Conservation (phyloP, 2,113 vertebrate genomes). For the Sylvia atricapilla region DNA sequence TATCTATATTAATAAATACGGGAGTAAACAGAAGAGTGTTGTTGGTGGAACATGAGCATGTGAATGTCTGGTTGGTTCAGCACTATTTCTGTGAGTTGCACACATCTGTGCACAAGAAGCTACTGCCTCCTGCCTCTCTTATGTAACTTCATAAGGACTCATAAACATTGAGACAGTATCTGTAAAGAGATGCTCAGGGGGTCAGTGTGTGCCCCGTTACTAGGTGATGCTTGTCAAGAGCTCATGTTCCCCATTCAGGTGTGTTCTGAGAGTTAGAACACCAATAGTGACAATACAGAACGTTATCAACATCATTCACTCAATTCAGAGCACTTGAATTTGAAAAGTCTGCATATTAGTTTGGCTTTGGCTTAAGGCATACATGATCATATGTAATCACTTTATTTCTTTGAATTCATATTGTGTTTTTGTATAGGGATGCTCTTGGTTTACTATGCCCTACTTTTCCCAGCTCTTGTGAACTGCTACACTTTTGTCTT, state of each 20-base stretch:
- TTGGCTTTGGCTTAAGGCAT: not conserved
- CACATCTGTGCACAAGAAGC: not conserved
- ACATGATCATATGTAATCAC: not conserved
- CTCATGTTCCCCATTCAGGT: not conserved
- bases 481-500: not conserved
- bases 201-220: not conserved
- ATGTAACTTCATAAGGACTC: not conserved
- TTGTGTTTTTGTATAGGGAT: not conserved
- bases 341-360: not conserved
- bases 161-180: rapidly evolving
- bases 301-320: not conserved
- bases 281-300: not conserved
- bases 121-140: not conserved
- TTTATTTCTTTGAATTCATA: not conserved
- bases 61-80: not conserved
- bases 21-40: not conserved
- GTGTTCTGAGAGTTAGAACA: not conserved
- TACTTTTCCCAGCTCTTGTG: not conserved
- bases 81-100: not conserved
- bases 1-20: not conserved
- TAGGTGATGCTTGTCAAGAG: not conserved
- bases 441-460: not conserved
- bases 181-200: not conserved
- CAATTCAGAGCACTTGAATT: not conserved
- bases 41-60: not conserved